A percentile compares a stretch with the other conserved stretches of the same genome.
phyloP scores from a whole-genome alignment of 2,113 vertebrate genomes.

The zebrafish (Danio rerio) region DNA sequence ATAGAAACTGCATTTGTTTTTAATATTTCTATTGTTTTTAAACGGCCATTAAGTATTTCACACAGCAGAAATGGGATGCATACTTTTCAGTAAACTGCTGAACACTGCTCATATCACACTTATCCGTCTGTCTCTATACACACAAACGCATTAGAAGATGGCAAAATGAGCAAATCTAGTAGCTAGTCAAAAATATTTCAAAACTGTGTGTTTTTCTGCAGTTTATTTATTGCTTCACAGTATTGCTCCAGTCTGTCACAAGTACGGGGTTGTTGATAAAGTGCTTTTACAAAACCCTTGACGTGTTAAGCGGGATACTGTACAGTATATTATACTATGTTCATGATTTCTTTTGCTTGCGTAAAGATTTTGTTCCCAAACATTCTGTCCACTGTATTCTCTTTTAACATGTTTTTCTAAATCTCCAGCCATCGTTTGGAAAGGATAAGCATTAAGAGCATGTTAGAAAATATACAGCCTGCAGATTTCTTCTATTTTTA shows the following conservation, averaged over 20 bases:
- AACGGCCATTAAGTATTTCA: not conserved
- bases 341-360: not conserved
- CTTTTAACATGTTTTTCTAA: not conserved
- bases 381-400: constrained; percentile 2
- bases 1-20: not conserved
- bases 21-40: not conserved
- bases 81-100: not conserved
- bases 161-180: not conserved
- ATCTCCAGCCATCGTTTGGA: constrained; percentile 54
- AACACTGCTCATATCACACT: not conserved
- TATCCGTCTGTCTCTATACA: not conserved
- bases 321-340: not conserved
- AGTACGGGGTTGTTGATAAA: not conserved
- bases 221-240: not conserved
- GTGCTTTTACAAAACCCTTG: not conserved
- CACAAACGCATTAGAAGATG: not conserved
- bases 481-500: constrained; percentile 60
- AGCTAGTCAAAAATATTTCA: constrained; percentile 6
- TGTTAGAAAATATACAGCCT: constrained; percentile 59
- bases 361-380: not conserved
- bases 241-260: not conserved
- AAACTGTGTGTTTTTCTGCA: not conserved
- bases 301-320: not conserved
- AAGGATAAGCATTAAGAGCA: constrained; percentile 65
- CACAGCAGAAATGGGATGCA: not conserved